phyloP scores from a whole-genome alignment of 92 coral and sea anemone species.

The Virgularia gustaviana region DNA sequence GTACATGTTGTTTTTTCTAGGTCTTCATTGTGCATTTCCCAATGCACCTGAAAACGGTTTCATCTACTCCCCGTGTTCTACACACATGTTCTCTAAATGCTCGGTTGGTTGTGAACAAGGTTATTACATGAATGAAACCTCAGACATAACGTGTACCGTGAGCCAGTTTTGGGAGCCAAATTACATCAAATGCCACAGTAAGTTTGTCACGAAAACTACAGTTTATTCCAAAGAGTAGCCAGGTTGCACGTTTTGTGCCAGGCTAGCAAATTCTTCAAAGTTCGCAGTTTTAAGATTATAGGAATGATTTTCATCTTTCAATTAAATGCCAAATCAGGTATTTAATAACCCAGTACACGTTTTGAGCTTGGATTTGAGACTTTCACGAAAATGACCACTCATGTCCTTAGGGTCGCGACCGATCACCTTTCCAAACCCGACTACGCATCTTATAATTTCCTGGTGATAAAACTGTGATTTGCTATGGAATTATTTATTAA shows the following conservation, averaged over 20 bases:
- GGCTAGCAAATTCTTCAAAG: not conserved
- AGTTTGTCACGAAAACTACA: not conserved
- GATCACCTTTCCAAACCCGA: no score
- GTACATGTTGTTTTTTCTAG: not conserved
- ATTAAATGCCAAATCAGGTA: no score
- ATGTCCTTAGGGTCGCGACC: no score
- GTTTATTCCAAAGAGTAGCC: not conserved
- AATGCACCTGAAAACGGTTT: not conserved
- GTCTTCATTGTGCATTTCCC: not conserved
- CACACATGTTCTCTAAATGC: not conserved
- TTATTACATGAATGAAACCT: not conserved
- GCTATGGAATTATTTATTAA: no score
- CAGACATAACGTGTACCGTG: not conserved
- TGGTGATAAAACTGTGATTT: no score
- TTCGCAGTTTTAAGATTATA: not conserved
- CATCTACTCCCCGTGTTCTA: conserved; percentile 8
- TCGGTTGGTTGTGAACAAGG: not conserved
- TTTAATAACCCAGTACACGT: no score
- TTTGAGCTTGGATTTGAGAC: no score
- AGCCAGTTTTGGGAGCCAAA: not conserved
- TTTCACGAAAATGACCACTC: no score
- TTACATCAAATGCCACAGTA: not conserved
- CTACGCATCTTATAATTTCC: no score
- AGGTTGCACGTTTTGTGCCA: not conserved
- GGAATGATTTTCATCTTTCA: not conserved